Evolutionary conservation across 2,113 vertebrate genomes (phyloP).

Genomic region (Lampris megalopsis): DNA sequence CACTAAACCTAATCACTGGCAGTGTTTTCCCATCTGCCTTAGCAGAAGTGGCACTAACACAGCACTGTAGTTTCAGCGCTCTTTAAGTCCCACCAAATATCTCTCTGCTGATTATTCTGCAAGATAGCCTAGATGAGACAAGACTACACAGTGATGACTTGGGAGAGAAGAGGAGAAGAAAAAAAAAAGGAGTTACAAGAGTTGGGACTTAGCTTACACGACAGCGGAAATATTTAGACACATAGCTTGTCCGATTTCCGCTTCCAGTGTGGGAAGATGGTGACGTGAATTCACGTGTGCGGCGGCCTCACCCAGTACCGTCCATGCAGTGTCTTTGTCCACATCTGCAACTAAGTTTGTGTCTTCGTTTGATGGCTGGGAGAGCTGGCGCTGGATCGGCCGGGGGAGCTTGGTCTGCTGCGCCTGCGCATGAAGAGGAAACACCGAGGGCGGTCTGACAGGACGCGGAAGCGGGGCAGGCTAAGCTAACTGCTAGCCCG

Average conservation of each 20-base stretch:
- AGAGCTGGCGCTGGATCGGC: no score
- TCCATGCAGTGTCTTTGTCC: no score
- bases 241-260: constrained; percentile 4
- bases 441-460: no score
- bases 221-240: neutral
- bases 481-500: no score
- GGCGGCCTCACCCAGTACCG: no score
- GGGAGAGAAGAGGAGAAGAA: neutral
- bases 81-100: constrained; percentile 61
- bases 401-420: no score
- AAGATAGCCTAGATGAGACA: constrained; percentile 64
- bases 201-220: neutral
- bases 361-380: no score
- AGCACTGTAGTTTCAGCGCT: constrained; percentile 56
- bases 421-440: no score
- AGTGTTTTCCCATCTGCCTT: constrained; percentile 68
- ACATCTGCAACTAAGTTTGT: no score
- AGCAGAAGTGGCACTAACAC: constrained; percentile 70
- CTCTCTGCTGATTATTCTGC: constrained; percentile 59
- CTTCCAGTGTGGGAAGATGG: no score
- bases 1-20: constrained; percentile 63
- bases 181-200: neutral
- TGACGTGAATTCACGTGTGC: no score
- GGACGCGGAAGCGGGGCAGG: no score
- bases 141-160: constrained; percentile 32